These are phyloP conservation scores for Ceratoteleas bidentatus DNA, from an alignment of 1,140 invertebrate species.

Conservation along the genomic window DNA sequence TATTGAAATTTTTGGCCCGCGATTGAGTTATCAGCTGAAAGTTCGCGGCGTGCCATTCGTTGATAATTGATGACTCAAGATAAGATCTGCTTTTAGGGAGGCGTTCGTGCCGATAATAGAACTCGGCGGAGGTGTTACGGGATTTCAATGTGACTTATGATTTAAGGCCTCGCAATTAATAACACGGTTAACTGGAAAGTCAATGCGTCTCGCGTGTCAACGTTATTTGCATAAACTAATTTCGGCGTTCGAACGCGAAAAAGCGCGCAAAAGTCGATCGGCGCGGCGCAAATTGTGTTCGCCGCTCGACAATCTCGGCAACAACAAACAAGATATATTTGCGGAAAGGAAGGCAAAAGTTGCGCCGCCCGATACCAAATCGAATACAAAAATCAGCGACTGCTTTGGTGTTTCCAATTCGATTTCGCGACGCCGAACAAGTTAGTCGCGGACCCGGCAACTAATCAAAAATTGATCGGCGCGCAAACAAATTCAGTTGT, in stretches of 20 bases:
- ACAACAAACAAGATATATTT: no score
- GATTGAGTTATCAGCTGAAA: slow-evolving; percentile 42
- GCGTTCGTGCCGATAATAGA: slow-evolving; percentile 59
- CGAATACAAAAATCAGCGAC: no score
- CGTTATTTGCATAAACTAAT: slow-evolving; percentile 17
- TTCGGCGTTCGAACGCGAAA: no score
- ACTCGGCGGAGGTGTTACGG: slow-evolving; percentile 35
- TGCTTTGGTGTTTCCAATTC: slow-evolving; percentile 11
- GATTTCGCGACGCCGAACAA: slow-evolving; percentile 31
- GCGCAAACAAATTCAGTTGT: slow-evolving; percentile 18
- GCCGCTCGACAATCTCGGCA: no score
- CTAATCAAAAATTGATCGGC: slow-evolving; percentile 23
- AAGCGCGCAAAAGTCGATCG: no score
- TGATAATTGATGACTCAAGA: slow-evolving; percentile 58
- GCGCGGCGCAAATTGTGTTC: no score
- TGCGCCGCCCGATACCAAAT: no score
- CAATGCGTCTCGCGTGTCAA: slow-evolving; percentile 35
- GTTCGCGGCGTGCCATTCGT: slow-evolving; percentile 37
- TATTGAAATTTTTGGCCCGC: slow-evolving; percentile 26
- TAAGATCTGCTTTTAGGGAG: slow-evolving; percentile 44
- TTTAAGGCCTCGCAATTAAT: slow-evolving; percentile 50
- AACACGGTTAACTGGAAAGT: slow-evolving; percentile 8
- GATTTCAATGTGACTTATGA: slow-evolving; percentile 41
- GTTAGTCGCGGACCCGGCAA: background rate
- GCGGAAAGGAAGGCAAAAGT: no score